Evolutionary conservation across 2,113 vertebrate genomes (phyloP), one percentile per base, ranked within the genome.

Genomic region (Strix uralensis): DNA sequence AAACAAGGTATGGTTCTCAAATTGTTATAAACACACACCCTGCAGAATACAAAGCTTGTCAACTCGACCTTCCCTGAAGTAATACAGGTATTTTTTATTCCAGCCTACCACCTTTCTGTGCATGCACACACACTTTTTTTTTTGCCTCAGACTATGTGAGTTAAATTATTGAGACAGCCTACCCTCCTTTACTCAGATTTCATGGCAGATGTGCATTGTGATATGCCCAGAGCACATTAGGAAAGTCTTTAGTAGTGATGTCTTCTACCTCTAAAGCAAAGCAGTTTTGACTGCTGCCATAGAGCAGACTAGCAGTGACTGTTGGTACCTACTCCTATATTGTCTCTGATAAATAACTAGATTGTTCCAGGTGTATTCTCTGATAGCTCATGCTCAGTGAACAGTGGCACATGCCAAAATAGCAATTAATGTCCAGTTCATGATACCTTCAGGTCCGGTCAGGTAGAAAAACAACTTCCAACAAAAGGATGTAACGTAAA

Each of bases 1-100:
- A 98, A 99, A 99, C 97, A 99, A 99, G 99, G 99, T 99, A 98
- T 54, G 83, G 21, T 62, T 97, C 96, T 95, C 65, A 59, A 51
- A 66, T 71, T 70, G 11, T 52, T 90, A 29, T 9, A 32, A 57
- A 63, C 36, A 18, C 10, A 6, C 34, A 36, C 11, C 69, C 81
- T 72, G 47, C 61, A 52, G 78, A 62, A 29, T 36, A 34, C 36
- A 52, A 62, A 84, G 44, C 78, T 74, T 72, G 22, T 58, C 78
- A 38, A 27, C 22, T 52, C 20, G 18, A 55, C 78, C 81, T 90
- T 92, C 59, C 51, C 55, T 77, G 32, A 38, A 70, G n/a, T 65
- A 57, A 58, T 14, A 49, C 29, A 18, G 34, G 15, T 54, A 20
- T 61, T 77, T 61, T 89, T 73, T 61, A 70, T 55, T 90, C 58